Evolutionary conservation across 2,888 invertebrate genomes (phyloP).

Genomic region (Harpagoxenus sublaevis): DNA sequence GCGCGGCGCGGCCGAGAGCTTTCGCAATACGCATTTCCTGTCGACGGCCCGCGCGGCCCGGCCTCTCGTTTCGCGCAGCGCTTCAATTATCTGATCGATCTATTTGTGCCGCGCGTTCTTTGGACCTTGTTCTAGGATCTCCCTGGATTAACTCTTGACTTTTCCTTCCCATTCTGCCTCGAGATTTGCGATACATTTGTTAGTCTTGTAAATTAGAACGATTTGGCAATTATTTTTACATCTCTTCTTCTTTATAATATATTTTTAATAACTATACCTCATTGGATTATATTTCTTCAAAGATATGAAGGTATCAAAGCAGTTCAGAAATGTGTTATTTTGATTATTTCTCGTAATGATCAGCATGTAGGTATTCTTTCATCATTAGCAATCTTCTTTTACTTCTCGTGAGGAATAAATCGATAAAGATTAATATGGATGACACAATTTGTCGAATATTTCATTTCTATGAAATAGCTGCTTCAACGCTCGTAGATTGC

Average conservation of each 20-base stretch:
- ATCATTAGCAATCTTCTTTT: not conserved
- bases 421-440: no score
- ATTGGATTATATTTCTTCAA: not conserved
- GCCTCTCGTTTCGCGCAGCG: constrained; percentile 75
- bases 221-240: not conserved
- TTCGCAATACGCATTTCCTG: constrained; percentile 69
- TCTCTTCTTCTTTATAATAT: not conserved
- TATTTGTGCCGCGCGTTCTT: constrained; percentile 71
- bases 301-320: not conserved
- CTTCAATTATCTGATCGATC: constrained; percentile 81
- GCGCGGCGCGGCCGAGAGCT: constrained; percentile 77
- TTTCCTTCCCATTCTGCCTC: not conserved
- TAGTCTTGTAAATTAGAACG: not conserved
- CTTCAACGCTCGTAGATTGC: not conserved
- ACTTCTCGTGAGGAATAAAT: no score
- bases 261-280: not conserved
- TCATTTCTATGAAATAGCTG: not conserved
- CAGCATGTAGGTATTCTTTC: not conserved
- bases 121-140: not conserved
- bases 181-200: not conserved
- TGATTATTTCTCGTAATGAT: not conserved
- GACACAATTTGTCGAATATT: no score
- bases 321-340: not conserved
- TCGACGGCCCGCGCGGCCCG: constrained; percentile 56
- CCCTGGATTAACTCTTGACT: not conserved